A percentile compares a stretch with the other conserved stretches of the same genome.
Evolutionary conservation across 1,140 invertebrate genomes (phyloP).

Genomic region (Argopecten irradians): DNA sequence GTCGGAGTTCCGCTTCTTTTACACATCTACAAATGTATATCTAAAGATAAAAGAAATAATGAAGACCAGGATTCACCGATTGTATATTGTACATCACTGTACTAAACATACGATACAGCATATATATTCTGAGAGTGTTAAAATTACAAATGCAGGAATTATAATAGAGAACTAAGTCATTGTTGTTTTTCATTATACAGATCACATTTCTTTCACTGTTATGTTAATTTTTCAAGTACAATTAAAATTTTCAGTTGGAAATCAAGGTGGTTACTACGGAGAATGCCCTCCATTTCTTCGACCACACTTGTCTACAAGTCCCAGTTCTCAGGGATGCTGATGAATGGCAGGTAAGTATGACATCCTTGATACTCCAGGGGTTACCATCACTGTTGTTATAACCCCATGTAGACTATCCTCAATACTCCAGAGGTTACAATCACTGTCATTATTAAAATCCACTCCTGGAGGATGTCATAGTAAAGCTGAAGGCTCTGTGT

Average conservation of each 20-base stretch:
- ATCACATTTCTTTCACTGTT: neutral
- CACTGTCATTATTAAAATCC: neutral
- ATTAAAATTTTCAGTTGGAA: slow-evolving; percentile 76
- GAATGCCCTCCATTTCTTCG: slow-evolving; percentile 91
- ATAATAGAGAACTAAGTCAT: neutral
- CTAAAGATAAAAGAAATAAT: too few species aligned
- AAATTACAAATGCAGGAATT: neutral
- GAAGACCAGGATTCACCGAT: too few species aligned
- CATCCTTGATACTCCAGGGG: too few species aligned
- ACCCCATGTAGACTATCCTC: too few species aligned
- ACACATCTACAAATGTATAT: too few species aligned
- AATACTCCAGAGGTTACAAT: too few species aligned
- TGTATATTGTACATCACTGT: too few species aligned
- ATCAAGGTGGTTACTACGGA: slow-evolving; percentile 90
- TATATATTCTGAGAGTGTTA: neutral
- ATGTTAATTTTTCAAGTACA: neutral
- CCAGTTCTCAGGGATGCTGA: slow-evolving; percentile 87
- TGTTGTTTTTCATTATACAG: neutral
- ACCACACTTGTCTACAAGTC: slow-evolving; percentile 81
- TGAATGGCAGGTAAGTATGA: slow-evolving; percentile 86
- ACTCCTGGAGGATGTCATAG: too few species aligned
- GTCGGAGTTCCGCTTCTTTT: too few species aligned
- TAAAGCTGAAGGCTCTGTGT: neutral
- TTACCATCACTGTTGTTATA: neutral
- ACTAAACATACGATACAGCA: neutral